phyloP scores from a whole-genome alignment of 2,888 invertebrate genomes.

The Drosophila prostipennis region DNA sequence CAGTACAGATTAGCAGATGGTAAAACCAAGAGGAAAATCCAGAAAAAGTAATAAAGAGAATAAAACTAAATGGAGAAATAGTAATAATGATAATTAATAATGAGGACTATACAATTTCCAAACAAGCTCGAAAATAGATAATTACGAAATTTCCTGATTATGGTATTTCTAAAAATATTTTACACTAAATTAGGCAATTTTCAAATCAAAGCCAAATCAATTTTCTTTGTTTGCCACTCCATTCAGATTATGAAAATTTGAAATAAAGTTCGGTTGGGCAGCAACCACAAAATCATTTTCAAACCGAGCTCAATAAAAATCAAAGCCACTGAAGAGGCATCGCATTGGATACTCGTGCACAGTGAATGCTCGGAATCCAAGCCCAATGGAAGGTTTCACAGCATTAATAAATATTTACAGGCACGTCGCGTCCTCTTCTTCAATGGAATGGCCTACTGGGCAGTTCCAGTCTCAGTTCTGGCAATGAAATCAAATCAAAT shows the following conservation, averaged over 20 bases:
- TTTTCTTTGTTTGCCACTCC: background rate
- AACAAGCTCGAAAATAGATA: background rate
- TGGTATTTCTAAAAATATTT: background rate
- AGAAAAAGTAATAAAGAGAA: background rate
- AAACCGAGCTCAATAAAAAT: slow-evolving; percentile 61
- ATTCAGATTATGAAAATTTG: slow-evolving; percentile 3
- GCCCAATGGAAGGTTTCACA: slow-evolving; percentile 51
- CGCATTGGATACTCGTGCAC: slow-evolving; percentile 8
- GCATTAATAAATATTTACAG: slow-evolving; percentile 79
- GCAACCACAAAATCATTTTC: slow-evolving; percentile 29
- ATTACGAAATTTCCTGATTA: background rate
- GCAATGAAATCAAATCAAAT: slow-evolving; percentile 80
- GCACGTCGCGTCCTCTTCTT: slow-evolving; percentile 71
- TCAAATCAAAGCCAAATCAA: slow-evolving; percentile 7
- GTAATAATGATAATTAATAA: too few species aligned
- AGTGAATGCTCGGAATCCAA: background rate
- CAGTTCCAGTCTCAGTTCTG: slow-evolving; percentile 43
- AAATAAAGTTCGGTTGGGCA: slow-evolving; percentile 3
- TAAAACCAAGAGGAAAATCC: too few species aligned
- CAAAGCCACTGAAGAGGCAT: slow-evolving; percentile 51
- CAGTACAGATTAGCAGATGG: background rate
- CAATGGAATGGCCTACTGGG: slow-evolving; percentile 44
- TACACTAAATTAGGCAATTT: background rate
- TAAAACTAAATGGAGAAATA: background rate
- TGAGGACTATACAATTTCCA: too few species aligned